A percentile compares a stretch with the other conserved stretches of the same genome.
Evolutionary conservation across 2,797 vertebrate species (phyloP).

Genomic region (Lutjanus argentimaculatus): DNA sequence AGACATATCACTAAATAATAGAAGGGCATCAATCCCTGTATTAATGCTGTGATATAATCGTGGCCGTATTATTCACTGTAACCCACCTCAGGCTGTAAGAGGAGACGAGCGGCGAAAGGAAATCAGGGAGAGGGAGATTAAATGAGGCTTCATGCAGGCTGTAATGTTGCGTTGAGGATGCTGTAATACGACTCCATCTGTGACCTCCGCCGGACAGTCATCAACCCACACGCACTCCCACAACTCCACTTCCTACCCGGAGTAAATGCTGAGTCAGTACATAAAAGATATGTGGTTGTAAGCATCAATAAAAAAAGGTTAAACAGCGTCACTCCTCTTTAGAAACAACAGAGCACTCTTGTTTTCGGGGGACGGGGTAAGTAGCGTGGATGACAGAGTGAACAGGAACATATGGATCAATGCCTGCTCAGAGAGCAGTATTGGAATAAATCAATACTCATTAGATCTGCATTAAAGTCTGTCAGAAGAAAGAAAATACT

Average conservation of each 20-base stretch:
- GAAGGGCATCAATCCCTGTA: conserved; percentile 55
- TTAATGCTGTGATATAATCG: conserved; percentile 51
- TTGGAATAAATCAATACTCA: conserved; percentile 66
- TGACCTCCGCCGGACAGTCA: conserved; percentile 45
- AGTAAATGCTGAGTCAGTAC: conserved; percentile 22
- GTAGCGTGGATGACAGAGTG: conserved; percentile 31
- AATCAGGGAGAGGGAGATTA: conserved; percentile 8
- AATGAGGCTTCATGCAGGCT: conserved; percentile 41
- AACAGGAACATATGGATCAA: conserved; percentile 47
- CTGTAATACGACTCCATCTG: conserved; percentile 50
- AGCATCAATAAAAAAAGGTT: conserved; percentile 20
- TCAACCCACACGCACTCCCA: conserved; percentile 29
- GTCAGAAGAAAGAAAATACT: conserved; percentile 36
- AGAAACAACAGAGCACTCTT: conserved; percentile 10
- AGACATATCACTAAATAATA: conserved; percentile 61
- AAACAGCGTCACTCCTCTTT: conserved; percentile 8
- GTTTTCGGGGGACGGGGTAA: conserved; percentile 33
- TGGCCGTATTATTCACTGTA: conserved; percentile 39
- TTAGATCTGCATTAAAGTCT: conserved; percentile 53
- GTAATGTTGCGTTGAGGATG: conserved; percentile 32
- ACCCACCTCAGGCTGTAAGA: conserved; percentile 17
- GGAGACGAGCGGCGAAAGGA: conserved; percentile 14
- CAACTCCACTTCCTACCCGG: conserved; percentile 3
- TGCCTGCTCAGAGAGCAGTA: conserved; percentile 32
- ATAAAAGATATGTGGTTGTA: conserved; percentile 21